Conservation (phyloP, 2,113 vertebrate species). For the Falco punctatus region DNA sequence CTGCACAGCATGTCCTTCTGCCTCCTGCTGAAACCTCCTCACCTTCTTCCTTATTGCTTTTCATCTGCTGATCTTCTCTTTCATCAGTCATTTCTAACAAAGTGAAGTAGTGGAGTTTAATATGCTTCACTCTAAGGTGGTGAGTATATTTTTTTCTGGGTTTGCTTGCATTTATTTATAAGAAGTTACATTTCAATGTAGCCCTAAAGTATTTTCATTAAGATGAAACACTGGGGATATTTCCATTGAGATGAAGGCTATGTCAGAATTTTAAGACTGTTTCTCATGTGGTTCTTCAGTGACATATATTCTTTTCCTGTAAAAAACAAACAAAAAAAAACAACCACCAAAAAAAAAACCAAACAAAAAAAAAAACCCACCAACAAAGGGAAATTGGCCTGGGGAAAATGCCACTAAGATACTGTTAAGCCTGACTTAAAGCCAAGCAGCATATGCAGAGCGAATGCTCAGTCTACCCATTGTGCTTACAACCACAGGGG, state of each 20-base stretch:
- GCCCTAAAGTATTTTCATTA: not conserved
- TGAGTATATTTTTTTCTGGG: not conserved
- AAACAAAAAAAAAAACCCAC: not conserved
- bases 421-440: conserved; percentile 43
- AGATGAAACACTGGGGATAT: not conserved
- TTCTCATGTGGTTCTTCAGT: conserved; percentile 26
- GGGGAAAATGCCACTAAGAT: conserved; percentile 43
- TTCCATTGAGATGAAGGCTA: not conserved
- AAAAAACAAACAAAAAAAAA: not conserved
- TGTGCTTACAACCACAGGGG: conserved; percentile 34
- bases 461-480: not conserved
- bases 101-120: not conserved
- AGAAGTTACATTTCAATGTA: not conserved
- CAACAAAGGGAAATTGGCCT: conserved; percentile 50
- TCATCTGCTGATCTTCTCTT: not conserved
- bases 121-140: not conserved
- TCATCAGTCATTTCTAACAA: not conserved
- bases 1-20: not conserved
- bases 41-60: not conserved
- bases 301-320: not conserved
- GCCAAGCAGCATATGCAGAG: conserved; percentile 19
- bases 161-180: not conserved
- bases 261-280: not conserved
- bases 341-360: not conserved
- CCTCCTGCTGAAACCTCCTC: not conserved